phyloP scores from a whole-genome alignment of 2,113 vertebrate genomes.

The Caretta caretta region DNA sequence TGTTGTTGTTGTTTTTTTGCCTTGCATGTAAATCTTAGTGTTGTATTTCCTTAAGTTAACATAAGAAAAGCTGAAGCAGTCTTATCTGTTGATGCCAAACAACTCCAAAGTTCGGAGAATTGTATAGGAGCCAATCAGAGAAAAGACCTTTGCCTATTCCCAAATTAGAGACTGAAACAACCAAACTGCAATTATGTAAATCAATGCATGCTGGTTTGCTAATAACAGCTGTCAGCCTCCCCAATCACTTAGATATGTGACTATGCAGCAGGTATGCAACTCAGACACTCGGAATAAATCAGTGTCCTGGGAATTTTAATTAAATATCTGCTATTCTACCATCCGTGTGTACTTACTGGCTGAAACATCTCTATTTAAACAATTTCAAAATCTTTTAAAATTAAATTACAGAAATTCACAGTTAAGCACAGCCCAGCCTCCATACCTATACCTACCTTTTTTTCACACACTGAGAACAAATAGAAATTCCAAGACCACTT shows the following conservation, averaged over 20 bases:
- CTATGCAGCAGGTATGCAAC: not conserved
- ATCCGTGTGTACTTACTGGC: not conserved
- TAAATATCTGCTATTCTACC: not conserved
- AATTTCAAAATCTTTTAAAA: not conserved
- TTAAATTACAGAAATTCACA: not conserved
- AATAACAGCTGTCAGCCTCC: not conserved
- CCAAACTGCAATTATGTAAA: not conserved
- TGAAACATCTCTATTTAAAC: not conserved
- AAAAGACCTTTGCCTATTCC: not conserved
- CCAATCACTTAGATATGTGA: no score
- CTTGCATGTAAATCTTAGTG: not conserved
- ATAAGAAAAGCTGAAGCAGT: conserved; percentile 5
- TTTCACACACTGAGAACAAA: no score
- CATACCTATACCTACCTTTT: not conserved
- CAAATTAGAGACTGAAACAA: not conserved
- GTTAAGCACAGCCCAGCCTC: not conserved
- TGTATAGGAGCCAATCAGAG: rapidly evolving
- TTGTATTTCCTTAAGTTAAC: conserved; percentile 18
- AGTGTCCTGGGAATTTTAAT: rapidly evolving
- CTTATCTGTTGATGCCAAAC: not conserved
- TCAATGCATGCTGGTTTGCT: not conserved
- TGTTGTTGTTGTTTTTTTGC: not conserved
- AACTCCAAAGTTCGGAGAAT: not conserved
- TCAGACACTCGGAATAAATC: not conserved
- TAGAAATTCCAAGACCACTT: no score